Conservation (phyloP, 2,797 vertebrate genomes). For the Arnoldichthys spilopterus region DNA sequence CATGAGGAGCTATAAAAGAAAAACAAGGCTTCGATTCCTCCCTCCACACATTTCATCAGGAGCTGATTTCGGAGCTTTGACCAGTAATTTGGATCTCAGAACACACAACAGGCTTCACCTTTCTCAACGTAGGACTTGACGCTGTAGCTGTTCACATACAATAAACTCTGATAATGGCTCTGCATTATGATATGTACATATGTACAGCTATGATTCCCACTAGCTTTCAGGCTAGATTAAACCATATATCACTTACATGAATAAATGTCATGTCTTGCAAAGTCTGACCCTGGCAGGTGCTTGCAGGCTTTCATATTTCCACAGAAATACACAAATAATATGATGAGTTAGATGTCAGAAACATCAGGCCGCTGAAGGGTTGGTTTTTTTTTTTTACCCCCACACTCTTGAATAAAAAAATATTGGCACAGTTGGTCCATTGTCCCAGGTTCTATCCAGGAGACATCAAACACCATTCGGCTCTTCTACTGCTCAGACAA, state of each 20-base stretch:
- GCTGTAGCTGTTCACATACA: conserved; percentile 64
- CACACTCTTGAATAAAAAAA: conserved; percentile 50
- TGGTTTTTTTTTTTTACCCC: conserved; percentile 14
- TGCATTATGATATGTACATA: conserved; percentile 71
- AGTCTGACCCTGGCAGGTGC: conserved; percentile 23
- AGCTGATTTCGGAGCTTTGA: conserved; percentile 49
- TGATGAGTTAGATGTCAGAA: conserved; percentile 44
- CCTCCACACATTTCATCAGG: conserved; percentile 46
- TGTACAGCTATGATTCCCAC: conserved; percentile 63
- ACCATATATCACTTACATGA: conserved; percentile 38
- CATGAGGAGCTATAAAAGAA: conserved; percentile 54
- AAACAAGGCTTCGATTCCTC: conserved; percentile 42
- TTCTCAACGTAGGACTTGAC: conserved; percentile 39
- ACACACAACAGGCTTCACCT: conserved; percentile 28
- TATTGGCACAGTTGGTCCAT: conserved; percentile 57
- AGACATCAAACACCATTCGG: conserved; percentile 41
- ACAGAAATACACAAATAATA: conserved; percentile 70
- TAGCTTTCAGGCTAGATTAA: conserved; percentile 32
- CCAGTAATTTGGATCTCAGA: conserved; percentile 52
- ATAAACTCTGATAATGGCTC: conserved; percentile 62
- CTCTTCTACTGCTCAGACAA: conserved; percentile 67
- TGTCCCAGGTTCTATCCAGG: conserved; percentile 52
- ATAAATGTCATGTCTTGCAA: conserved; percentile 31
- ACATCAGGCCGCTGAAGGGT: conserved; percentile 23
- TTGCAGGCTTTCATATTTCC: conserved; percentile 59